Evolutionary conservation across 2,888 invertebrate genomes (phyloP).

Genomic region (Leptura quadrifasciata): DNA sequence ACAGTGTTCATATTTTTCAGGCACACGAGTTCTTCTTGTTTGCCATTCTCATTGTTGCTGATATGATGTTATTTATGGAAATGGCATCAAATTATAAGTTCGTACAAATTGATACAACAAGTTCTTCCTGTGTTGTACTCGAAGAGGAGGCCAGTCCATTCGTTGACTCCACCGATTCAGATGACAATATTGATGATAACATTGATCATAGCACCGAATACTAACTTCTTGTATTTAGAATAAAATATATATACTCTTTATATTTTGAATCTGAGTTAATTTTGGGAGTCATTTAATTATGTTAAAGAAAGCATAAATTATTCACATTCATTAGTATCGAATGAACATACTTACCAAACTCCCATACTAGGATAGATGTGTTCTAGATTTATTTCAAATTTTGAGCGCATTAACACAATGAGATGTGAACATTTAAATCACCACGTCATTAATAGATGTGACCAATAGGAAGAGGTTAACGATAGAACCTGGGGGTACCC

Average conservation of each 20-base stretch:
- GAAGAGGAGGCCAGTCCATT: constrained; percentile 47
- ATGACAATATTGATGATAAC: neutral
- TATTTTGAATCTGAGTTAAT: no score
- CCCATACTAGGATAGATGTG: no score
- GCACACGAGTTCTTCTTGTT: constrained; percentile 85
- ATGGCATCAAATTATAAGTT: constrained; percentile 76
- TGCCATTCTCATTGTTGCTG: constrained; percentile 80
- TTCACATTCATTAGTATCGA: no score
- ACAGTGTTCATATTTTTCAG: constrained; percentile 72
- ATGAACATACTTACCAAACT: no score
- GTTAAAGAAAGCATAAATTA: no score
- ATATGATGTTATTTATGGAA: constrained; percentile 80
- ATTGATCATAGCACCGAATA: neutral
- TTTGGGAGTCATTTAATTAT: no score
- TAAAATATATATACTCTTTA: neutral
- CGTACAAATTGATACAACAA: constrained; percentile 71
- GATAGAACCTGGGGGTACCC: no score
- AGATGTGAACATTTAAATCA: no score
- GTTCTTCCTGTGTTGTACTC: constrained; percentile 59
- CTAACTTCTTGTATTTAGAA: neutral
- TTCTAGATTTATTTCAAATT: no score
- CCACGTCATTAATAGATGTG: no score
- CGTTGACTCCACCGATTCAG: neutral
- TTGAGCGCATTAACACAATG: no score
- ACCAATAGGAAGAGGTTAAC: no score